Conservation (phyloP, 2,797 vertebrate species). For the Peromyscus aztecus region DNA sequence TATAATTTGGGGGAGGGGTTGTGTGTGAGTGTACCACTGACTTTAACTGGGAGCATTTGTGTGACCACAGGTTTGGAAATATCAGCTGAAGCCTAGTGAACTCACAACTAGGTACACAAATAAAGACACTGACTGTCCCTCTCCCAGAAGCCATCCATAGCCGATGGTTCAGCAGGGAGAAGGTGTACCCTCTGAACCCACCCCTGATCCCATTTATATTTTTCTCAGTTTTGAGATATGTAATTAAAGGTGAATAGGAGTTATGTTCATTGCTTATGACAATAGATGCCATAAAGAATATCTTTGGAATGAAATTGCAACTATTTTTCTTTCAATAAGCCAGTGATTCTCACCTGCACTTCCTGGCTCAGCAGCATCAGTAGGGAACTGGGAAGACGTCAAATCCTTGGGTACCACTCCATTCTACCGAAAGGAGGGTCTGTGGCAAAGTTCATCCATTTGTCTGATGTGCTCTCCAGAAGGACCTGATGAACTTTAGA, state of each 20-base stretch:
- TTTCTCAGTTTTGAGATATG: neutral
- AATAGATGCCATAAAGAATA: neutral
- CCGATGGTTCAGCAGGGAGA: neutral
- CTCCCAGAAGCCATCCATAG: neutral
- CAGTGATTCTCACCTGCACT: neutral
- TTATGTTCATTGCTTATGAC: neutral
- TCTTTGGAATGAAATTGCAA: neutral
- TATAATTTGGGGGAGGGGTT: neutral
- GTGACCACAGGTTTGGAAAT: neutral
- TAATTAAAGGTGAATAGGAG: neutral
- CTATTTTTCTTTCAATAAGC: neutral
- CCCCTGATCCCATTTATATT: neutral
- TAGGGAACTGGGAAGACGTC: neutral
- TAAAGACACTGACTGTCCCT: neutral
- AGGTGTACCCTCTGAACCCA: neutral
- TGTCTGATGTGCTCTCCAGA: neutral
- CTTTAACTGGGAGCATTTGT: neutral
- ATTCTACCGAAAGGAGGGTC: neutral
- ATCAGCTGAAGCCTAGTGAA: neutral
- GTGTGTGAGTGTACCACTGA: neutral
- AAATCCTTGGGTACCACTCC: no score
- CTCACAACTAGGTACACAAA: neutral
- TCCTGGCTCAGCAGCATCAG: neutral
- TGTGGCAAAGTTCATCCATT: neutral
- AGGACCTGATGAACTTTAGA: fast-evolving